Evolutionary conservation across 2,888 invertebrate genomes (phyloP).

Genomic region (Drosophila anomelani): DNA sequence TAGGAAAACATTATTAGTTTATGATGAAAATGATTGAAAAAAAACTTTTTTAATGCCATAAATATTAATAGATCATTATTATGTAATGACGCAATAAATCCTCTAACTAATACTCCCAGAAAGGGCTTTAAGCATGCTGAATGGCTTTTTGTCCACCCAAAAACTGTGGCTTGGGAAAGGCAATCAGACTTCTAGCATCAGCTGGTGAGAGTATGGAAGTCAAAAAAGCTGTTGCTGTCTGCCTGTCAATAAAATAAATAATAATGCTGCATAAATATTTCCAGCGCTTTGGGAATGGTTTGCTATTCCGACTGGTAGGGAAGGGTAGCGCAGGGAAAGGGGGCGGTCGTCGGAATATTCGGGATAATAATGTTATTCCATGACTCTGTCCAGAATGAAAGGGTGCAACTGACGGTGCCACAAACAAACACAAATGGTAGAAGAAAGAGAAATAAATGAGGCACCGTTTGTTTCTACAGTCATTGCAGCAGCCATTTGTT

Average conservation of each 20-base stretch:
- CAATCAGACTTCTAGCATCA: slow-evolving; percentile 7
- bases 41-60: background rate
- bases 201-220: slow-evolving; percentile 41
- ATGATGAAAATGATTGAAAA: background rate
- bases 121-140: background rate
- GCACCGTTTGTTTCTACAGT: slow-evolving; percentile 58
- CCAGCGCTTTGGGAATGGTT: slow-evolving; percentile 52
- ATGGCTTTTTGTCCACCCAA: background rate
- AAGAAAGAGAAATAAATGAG: slow-evolving; percentile 64
- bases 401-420: slow-evolving; percentile 65
- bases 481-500: slow-evolving; percentile 63
- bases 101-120: background rate
- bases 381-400: slow-evolving; percentile 66
- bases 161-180: slow-evolving; percentile 1
- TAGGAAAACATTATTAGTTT: background rate
- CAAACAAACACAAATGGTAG: slow-evolving; percentile 28
- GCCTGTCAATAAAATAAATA: slow-evolving; percentile 79
- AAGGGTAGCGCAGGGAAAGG: slow-evolving; percentile 1
- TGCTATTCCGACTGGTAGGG: slow-evolving; percentile 13
- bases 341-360: slow-evolving; percentile 11
- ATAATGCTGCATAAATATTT: slow-evolving; percentile 77
- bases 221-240: slow-evolving; percentile 40
- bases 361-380: slow-evolving; percentile 74
- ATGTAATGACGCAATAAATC: too few relatives aligned
- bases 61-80: background rate